Evolutionary conservation across 2,888 invertebrate species (phyloP).

Genomic region (Megaustenia siamemsis): DNA sequence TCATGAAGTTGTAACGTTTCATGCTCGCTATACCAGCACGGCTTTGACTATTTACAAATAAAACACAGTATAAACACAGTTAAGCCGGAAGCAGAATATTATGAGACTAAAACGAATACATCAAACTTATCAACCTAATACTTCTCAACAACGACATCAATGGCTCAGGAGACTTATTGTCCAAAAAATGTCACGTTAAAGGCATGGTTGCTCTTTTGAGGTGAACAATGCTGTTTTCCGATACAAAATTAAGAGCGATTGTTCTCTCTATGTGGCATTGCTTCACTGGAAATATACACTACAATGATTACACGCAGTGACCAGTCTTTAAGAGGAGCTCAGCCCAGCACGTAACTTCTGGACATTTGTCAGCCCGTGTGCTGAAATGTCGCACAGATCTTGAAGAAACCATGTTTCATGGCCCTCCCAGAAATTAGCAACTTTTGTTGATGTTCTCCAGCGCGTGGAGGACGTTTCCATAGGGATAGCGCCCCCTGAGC

Average conservation of each 20-base stretch:
- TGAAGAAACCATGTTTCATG: neutral
- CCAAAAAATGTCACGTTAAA: no score
- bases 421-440: neutral
- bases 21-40: no score
- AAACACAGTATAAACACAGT: no score
- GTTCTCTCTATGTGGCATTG: no score
- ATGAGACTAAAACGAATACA: neutral
- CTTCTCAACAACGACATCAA: neutral
- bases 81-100: no score
- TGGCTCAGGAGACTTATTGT: neutral
- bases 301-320: neutral
- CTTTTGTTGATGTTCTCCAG: neutral
- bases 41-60: no score
- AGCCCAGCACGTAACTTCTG: neutral
- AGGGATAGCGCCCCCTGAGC: neutral
- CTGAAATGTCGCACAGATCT: neutral
- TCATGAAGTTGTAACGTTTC: no score
- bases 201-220: neutral
- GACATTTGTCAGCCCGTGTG: no score
- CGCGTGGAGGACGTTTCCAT: neutral
- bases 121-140: neutral
- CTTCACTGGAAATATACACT: neutral
- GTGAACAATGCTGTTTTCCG: neutral
- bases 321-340: neutral
- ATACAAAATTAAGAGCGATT: neutral